A percentile compares a stretch with the other conserved stretches of the same genome.
phyloP scores from a whole-genome alignment of 2,113 vertebrate genomes.

The Picathartes gymnocephalus region DNA sequence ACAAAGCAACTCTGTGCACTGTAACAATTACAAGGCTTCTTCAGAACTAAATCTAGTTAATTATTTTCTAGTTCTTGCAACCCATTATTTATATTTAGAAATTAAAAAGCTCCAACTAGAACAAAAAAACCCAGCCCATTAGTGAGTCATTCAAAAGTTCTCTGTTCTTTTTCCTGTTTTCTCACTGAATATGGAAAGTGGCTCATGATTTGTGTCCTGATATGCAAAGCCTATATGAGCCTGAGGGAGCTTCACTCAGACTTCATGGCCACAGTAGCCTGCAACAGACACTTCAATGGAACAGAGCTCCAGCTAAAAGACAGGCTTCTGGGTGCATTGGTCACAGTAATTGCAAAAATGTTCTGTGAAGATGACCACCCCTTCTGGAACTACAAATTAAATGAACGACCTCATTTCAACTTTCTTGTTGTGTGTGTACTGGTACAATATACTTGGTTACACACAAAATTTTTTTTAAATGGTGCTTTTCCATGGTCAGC shows the following conservation, averaged over 20 bases:
- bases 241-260: background rate
- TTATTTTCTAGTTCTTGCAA: background rate
- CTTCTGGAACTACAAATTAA: background rate
- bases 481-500: background rate
- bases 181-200: conserved; percentile 24
- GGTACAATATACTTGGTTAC: background rate
- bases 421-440: background rate
- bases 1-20: background rate
- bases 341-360: background rate
- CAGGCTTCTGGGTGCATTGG: background rate
- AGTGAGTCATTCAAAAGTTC: background rate
- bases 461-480: background rate
- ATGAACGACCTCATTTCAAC: background rate
- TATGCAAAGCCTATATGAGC: background rate
- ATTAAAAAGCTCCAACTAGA: background rate
- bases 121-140: background rate
- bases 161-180: conserved; percentile 58
- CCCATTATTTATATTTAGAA: conserved; percentile 28
- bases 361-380: background rate
- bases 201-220: background rate
- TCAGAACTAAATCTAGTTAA: background rate
- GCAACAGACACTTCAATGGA: background rate
- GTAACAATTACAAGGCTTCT: background rate
- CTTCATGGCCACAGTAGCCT: background rate
- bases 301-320: background rate